Conservation (phyloP, 2,797 vertebrate species). For the Podargus strigoides region DNA sequence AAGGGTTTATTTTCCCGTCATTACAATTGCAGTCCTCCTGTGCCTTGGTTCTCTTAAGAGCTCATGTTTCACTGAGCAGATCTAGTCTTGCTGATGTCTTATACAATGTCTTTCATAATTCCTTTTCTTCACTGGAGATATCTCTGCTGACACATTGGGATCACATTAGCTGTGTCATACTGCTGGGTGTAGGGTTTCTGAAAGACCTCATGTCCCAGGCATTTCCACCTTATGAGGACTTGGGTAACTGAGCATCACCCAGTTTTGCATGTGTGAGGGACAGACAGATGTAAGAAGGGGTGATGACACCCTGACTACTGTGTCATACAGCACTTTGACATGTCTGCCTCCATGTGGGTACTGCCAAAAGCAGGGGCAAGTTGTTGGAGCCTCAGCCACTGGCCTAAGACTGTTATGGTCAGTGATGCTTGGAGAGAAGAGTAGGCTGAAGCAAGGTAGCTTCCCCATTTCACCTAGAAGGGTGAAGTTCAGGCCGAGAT, state of each 20-base stretch:
- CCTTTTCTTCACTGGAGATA: neutral
- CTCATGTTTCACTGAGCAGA: neutral
- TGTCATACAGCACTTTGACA: neutral
- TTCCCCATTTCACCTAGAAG: neutral
- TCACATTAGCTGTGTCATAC: neutral
- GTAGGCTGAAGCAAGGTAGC: neutral
- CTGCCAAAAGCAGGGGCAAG: neutral
- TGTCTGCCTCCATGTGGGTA: neutral
- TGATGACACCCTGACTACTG: too few relatives aligned
- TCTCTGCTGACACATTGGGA: neutral
- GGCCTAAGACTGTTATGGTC: neutral
- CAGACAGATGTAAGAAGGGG: fast-evolving
- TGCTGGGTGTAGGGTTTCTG: neutral
- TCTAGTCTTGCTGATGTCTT: neutral
- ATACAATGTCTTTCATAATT: neutral
- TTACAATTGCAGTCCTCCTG: neutral
- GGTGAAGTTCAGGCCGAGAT: neutral
- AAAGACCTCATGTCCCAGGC: neutral
- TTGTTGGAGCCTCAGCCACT: neutral
- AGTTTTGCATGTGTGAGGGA: neutral
- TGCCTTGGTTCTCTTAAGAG: neutral
- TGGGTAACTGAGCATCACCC: neutral
- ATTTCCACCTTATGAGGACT: neutral
- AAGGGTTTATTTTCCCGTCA: neutral
- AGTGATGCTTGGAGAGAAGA: neutral